Percentiles rank a stretch among this genome's conserved stretches.
Conservation (phyloP, 2,113 vertebrate species). For the Calyptomena viridis region DNA sequence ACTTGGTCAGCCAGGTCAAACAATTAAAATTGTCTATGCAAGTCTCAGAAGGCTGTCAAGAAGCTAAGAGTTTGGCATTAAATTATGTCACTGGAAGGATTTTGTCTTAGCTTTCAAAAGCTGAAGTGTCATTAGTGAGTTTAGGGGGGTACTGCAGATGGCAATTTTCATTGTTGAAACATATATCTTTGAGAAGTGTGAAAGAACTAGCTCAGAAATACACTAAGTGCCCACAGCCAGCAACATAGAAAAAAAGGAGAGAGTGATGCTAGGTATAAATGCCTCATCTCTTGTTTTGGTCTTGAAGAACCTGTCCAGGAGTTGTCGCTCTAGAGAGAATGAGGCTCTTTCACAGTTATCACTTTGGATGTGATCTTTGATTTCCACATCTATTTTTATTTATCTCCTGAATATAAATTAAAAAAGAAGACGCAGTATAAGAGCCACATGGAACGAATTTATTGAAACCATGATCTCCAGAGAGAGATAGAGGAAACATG, state of each 20-base stretch:
- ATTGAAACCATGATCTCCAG: slow-evolving; percentile 58
- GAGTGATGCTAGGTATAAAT: not conserved
- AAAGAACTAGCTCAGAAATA: slow-evolving; percentile 10
- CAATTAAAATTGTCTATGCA: not conserved
- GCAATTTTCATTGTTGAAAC: slow-evolving; percentile 7
- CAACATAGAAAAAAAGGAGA: not conserved
- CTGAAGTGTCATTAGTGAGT: slow-evolving; percentile 9
- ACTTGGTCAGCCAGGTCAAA: slow-evolving; percentile 11
- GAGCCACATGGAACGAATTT: slow-evolving; percentile 34
- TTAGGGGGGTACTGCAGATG: not conserved
- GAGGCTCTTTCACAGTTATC: not conserved
- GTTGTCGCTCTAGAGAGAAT: not conserved
- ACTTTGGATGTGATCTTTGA: not conserved
- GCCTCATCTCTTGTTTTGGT: not conserved
- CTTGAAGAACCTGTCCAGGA: not conserved
- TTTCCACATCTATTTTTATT: slow-evolving; percentile 6
- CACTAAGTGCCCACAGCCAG: not conserved
- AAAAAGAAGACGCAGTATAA: slow-evolving; percentile 30
- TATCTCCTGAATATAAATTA: slow-evolving; percentile 2
- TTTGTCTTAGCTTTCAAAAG: slow-evolving; percentile 47
- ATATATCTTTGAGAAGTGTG: slow-evolving; percentile 36
- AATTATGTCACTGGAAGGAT: not conserved
- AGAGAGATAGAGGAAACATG: slow-evolving; percentile 57
- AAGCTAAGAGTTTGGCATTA: slow-evolving; percentile 37
- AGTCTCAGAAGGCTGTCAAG: not conserved